Evolutionary conservation across 2,797 vertebrate species (phyloP), one percentile per base, ranked within the genome.

Genomic region (Crypturellus tataupa): DNA sequence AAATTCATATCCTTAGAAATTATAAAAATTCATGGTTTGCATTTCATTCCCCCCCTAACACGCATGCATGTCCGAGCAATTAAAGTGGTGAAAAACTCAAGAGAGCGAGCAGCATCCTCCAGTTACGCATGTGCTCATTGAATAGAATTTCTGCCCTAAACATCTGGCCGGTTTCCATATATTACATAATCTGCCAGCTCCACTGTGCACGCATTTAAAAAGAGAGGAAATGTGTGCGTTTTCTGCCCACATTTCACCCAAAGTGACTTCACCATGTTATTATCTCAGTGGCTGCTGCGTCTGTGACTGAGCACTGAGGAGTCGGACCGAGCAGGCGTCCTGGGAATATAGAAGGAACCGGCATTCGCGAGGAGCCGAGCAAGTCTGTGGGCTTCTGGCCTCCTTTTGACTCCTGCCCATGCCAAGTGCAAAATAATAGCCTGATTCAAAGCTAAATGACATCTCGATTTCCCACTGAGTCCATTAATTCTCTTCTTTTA

Each of bases 351-450:
- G 73, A 80, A 53, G 90, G 58, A 91, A 93, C n/a, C 70, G 60
- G 69, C 68, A 67, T 33, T 88, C 88, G 44, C 55, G 40, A 89
- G 67, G 39, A 59, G 39, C 51, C 63, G 81, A 86, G 73, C 95
- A 94, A 84, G 39, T 94, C 73, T 89, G 25, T 83, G 83, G 60
- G 70, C 75, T 95, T 76, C 49, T 87, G 82, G 64, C 80, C 73
- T 82, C 58, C 47, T 89, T 96, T 97, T 96, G 93, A 97, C 60
- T 97, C 84, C 84, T 94, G 63, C 94, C 63, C 91, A 90, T 82
- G 92, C 86, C 89, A 96, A 95, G 84, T 77, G 88, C 90, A 93
- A 97, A 97, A 84, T 95, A 95, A 93, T 92, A 94, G 82, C 47
- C 87, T 83, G 88, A 94, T 94, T 97, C 93, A 94, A 75, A 87